These are phyloP conservation scores for Erpetoichthys calabaricus DNA, from an alignment of 2,797 vertebrate species.

Conservation along the genomic window DNA sequence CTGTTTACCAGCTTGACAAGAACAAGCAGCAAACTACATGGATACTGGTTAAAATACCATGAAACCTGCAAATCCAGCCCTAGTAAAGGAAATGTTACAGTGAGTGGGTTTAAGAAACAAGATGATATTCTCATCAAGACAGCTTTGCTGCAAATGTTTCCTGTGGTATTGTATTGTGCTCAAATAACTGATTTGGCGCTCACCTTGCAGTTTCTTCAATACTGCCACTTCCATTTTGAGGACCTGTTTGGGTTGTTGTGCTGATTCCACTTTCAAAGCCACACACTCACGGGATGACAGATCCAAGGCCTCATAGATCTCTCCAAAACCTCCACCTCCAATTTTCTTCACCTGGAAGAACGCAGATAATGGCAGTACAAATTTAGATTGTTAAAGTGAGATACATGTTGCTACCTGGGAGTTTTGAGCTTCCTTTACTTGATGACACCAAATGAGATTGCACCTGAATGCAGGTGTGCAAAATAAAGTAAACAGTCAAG, in stretches of 20 bases:
- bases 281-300: slow-evolving; percentile 80
- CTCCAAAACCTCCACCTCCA: slow-evolving; percentile 92
- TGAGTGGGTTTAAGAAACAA: too few relatives aligned
- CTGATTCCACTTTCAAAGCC: slow-evolving; percentile 93
- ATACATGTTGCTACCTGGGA: too few relatives aligned
- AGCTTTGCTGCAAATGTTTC: too few relatives aligned
- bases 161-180: too few relatives aligned
- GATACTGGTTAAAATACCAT: background rate
- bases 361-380: slow-evolving; percentile 15
- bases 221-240: slow-evolving; percentile 98
- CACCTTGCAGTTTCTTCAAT: slow-evolving; percentile 95
- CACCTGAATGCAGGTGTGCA: too few relatives aligned
- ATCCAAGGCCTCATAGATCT: slow-evolving; percentile 96
- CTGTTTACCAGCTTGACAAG: too few relatives aligned
- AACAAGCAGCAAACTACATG: too few relatives aligned
- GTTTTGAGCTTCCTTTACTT: too few relatives aligned
- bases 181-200: slow-evolving; percentile 15
- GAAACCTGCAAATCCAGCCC: background rate
- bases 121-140: too few relatives aligned
- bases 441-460: too few relatives aligned
- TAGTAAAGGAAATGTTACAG: background rate
- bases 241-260: slow-evolving; percentile 96
- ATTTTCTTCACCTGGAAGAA: slow-evolving; percentile 77
- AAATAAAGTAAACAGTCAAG: too few relatives aligned
- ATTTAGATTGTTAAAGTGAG: background rate